Evolutionary conservation across 1,140 invertebrate species (phyloP).

Genomic region (Cherax destructor): DNA sequence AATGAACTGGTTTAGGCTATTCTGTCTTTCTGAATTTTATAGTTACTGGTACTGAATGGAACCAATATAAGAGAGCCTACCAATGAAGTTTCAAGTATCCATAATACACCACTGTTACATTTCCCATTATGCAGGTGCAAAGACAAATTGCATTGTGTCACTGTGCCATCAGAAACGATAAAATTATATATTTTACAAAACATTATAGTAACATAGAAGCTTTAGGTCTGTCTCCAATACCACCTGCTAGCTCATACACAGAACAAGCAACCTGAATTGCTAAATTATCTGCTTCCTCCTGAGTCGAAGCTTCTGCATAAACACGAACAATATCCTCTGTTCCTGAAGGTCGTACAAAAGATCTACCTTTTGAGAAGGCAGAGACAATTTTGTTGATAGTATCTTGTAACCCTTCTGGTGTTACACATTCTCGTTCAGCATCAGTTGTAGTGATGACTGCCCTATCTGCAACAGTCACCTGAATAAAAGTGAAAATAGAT

Average conservation of each 20-base stretch:
- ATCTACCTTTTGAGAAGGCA: slow-evolving; percentile 83
- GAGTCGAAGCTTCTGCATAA: slow-evolving; percentile 94
- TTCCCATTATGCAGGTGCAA: not conserved
- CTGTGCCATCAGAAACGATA: not conserved
- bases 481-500: slow-evolving; percentile 15
- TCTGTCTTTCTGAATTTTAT: not conserved
- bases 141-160: not conserved
- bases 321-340: slow-evolving; percentile 98
- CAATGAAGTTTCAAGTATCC: not conserved
- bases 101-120: not conserved
- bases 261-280: slow-evolving; percentile 84
- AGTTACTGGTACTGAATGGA: not conserved
- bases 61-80: not conserved
- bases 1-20: not conserved
- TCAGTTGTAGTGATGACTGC: slow-evolving; percentile 89
- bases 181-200: not conserved
- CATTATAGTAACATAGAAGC: not conserved
- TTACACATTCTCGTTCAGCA: slow-evolving; percentile 87
- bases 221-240: slow-evolving; percentile 59
- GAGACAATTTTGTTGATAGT: slow-evolving; percentile 85
- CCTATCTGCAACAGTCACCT: slow-evolving; percentile 81
- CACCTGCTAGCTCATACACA: slow-evolving; percentile 80
- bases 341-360: slow-evolving; percentile 89
- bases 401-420: slow-evolving; percentile 88
- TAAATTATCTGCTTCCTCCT: slow-evolving; percentile 83